Evolutionary conservation across 2,797 vertebrate species (phyloP).

Genomic region (Gastrophryne carolinensis): DNA sequence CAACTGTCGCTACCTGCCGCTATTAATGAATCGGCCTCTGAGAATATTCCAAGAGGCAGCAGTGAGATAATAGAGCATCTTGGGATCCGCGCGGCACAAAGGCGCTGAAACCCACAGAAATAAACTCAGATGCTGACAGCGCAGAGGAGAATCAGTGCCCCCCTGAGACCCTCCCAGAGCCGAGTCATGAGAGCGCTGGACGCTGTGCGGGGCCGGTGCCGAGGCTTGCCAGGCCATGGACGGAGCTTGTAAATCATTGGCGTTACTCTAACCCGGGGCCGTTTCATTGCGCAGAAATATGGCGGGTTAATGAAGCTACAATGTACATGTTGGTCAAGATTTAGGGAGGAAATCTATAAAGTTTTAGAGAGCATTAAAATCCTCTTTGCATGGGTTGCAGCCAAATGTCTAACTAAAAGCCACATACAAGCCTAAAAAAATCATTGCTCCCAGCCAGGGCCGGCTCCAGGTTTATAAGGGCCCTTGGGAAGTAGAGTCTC

Average conservation of each 20-base stretch:
- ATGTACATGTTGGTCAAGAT: neutral
- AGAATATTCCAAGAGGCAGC: conserved; percentile 15
- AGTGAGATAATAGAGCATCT: conserved; percentile 22
- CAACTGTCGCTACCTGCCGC: too few relatives aligned
- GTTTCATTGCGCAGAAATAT: conserved; percentile 17
- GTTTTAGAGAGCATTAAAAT: neutral
- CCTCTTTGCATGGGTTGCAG: too few relatives aligned
- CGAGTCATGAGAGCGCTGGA: neutral
- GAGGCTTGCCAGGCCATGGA: neutral
- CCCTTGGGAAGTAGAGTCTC: too few relatives aligned
- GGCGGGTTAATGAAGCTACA: conserved; percentile 19
- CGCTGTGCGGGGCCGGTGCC: neutral
- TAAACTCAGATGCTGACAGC: neutral
- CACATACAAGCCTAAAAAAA: too few relatives aligned
- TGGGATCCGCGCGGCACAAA: neutral
- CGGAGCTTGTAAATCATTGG: conserved; percentile 7
- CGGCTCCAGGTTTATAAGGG: too few relatives aligned
- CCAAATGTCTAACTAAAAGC: too few relatives aligned
- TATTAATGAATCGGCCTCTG: too few relatives aligned
- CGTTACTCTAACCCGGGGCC: neutral
- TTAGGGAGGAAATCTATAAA: neutral
- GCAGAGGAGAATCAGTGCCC: conserved; percentile 47
- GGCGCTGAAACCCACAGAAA: neutral
- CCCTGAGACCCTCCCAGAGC: neutral
- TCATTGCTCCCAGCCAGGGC: too few relatives aligned